Conservation (phyloP, 1,140 invertebrate species). For the Triops longicaudatus region DNA sequence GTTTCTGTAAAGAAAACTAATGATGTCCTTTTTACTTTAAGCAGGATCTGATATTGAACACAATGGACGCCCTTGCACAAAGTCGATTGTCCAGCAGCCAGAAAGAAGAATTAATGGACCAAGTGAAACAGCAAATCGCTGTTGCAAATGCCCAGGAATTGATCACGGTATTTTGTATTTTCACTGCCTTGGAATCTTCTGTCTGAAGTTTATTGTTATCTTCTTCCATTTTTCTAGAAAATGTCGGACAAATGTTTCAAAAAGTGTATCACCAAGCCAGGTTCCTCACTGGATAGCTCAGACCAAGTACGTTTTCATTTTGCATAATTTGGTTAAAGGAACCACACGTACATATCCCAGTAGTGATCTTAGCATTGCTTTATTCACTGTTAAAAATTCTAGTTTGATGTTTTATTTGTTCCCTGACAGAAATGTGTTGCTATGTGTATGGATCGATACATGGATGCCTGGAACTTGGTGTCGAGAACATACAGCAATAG, state of each 20-base stretch:
- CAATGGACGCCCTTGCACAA: slow-evolving; percentile 31
- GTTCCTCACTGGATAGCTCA: slow-evolving; percentile 76
- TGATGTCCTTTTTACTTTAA: not conserved
- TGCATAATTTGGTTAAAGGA: not conserved
- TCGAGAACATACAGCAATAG: slow-evolving; percentile 72
- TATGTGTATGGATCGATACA: slow-evolving; percentile 96
- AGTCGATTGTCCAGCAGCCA: slow-evolving; percentile 51
- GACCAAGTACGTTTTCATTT: slow-evolving; percentile 62
- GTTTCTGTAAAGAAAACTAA: too few species aligned
- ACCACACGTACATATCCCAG: not conserved
- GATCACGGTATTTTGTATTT: slow-evolving; percentile 57
- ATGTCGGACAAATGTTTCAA: slow-evolving; percentile 96
- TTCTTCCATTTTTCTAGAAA: slow-evolving; percentile 52
- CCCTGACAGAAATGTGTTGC: slow-evolving; percentile 82
- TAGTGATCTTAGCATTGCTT: slow-evolving; percentile 28
- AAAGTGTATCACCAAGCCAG: slow-evolving; percentile 85
- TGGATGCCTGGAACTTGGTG: slow-evolving; percentile 89
- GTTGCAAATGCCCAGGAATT: slow-evolving; percentile 90
- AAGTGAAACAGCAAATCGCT: slow-evolving; percentile 92
- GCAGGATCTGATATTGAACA: not conserved
- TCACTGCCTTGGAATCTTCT: slow-evolving; percentile 18
- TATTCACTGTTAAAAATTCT: slow-evolving; percentile 30
- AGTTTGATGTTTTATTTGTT: slow-evolving; percentile 34
- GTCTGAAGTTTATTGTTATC: not conserved
- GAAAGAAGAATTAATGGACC: slow-evolving; percentile 85